A percentile compares a stretch with the other conserved stretches of the same genome.
Evolutionary conservation across 2,797 vertebrate species (phyloP).

Genomic region (Anniella stebbinsi): DNA sequence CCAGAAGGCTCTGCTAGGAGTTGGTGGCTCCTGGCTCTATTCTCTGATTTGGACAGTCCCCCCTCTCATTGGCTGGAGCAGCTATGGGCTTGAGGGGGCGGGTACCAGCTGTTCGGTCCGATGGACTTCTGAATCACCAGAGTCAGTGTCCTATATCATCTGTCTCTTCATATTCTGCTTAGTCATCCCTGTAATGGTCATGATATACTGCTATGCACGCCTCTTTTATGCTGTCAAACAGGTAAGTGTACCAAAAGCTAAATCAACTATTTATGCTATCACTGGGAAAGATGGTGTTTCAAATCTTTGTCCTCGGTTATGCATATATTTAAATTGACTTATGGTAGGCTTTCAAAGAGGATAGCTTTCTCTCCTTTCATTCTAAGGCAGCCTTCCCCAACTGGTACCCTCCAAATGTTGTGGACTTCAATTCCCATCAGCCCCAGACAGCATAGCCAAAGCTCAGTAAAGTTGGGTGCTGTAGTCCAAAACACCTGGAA

Average conservation of each 20-base stretch:
- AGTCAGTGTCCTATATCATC: constrained; percentile 89
- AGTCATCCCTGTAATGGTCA: constrained; percentile 84
- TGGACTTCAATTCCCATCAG: too few species aligned
- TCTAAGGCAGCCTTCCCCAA: too few species aligned
- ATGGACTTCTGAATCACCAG: constrained; percentile 82
- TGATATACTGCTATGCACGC: constrained; percentile 89
- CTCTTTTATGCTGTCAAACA: constrained; percentile 88
- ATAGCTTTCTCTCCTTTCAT: background rate
- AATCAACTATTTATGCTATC: accelerated
- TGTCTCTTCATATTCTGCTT: constrained; percentile 92
- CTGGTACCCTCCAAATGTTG: too few species aligned
- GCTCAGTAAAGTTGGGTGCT: too few species aligned
- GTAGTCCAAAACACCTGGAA: too few species aligned
- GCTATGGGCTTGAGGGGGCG: constrained; percentile 87
- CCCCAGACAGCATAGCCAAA: too few species aligned
- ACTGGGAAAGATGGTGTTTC: background rate
- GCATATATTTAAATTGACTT: background rate
- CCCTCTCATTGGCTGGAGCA: constrained; percentile 91
- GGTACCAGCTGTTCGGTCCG: constrained; percentile 90
- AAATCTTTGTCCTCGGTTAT: too few species aligned
- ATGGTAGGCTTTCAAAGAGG: background rate
- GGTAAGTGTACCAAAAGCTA: constrained; percentile 73
- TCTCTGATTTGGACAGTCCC: constrained; percentile 90
- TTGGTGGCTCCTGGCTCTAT: constrained; percentile 87
- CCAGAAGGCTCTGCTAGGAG: constrained; percentile 85